Evolutionary conservation across 2,888 invertebrate species (phyloP).

Genomic region (Idaea straminata): DNA sequence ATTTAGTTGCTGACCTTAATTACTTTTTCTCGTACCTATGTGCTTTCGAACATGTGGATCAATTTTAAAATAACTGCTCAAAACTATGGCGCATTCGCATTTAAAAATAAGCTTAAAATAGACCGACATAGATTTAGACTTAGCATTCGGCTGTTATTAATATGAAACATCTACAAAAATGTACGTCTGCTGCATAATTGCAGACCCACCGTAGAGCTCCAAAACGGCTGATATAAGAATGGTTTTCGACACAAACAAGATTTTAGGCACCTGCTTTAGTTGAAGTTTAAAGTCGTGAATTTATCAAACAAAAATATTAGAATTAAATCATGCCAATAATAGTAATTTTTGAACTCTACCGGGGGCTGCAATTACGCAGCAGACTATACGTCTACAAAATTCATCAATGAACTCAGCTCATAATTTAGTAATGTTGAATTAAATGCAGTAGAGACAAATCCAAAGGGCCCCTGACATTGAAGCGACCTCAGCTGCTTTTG

Average conservation of each 20-base stretch:
- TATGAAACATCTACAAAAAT: background rate
- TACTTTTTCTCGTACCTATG: slow-evolving; percentile 24
- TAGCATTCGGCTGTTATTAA: background rate
- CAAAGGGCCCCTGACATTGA: slow-evolving; percentile 78
- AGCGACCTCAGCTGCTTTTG: slow-evolving; percentile 69
- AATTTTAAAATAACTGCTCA: slow-evolving; percentile 8
- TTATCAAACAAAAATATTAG: no score
- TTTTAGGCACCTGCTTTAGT: no score
- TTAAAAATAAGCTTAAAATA: background rate
- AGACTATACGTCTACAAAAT: background rate
- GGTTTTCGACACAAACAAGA: no score
- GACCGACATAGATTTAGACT: background rate
- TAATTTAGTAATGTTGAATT: slow-evolving; percentile 20
- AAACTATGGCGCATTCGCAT: background rate
- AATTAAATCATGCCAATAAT: no score
- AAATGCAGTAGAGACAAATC: slow-evolving; percentile 53
- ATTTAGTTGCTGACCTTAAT: slow-evolving; percentile 49
- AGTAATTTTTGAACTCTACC: no score
- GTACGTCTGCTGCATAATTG: no score
- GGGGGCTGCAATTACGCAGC: no score
- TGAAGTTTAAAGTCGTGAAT: no score
- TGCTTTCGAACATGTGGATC: slow-evolving; percentile 5
- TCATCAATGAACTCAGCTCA: slow-evolving; percentile 16
- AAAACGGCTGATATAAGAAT: no score
- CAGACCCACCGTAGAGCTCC: no score